These are phyloP conservation scores for Emesis furor DNA, from an alignment of 2,888 invertebrate species.

Conservation along the genomic window DNA sequence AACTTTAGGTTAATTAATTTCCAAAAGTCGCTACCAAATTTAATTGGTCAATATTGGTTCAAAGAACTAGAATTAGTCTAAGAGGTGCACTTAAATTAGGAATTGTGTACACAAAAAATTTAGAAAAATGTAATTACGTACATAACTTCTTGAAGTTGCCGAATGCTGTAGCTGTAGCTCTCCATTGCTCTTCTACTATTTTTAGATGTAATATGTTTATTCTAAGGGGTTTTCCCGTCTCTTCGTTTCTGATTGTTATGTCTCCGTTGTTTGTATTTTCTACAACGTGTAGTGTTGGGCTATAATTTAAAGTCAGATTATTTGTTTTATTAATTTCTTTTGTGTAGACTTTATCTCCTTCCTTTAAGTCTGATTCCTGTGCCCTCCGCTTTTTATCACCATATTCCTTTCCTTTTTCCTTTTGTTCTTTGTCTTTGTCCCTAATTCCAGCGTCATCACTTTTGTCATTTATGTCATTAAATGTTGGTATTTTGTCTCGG, in stretches of 20 bases:
- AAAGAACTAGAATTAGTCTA: too few relatives aligned
- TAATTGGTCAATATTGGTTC: too few relatives aligned
- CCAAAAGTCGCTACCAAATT: too few relatives aligned
- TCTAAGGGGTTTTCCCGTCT: slow-evolving; percentile 42
- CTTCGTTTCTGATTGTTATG: slow-evolving; percentile 40
- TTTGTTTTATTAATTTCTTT: not conserved
- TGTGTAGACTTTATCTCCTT: slow-evolving; percentile 14
- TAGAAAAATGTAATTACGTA: too few relatives aligned
- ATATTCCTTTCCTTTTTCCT: slow-evolving; percentile 22
- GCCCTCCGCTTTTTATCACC: not conserved
- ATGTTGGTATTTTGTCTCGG: slow-evolving; percentile 55
- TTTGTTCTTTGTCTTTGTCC: slow-evolving; percentile 23
- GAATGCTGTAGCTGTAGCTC: too few relatives aligned
- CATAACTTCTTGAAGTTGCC: too few relatives aligned
- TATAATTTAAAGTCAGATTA: not conserved
- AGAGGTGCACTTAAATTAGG: too few relatives aligned
- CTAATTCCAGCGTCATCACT: not conserved
- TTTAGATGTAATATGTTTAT: slow-evolving; percentile 46
- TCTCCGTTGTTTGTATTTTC: slow-evolving; percentile 23
- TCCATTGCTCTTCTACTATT: slow-evolving; percentile 39
- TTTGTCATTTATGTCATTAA: not conserved
- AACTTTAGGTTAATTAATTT: too few relatives aligned
- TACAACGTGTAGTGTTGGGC: slow-evolving; percentile 19
- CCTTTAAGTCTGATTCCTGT: not conserved
- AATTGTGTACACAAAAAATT: too few relatives aligned